Percentiles rank a stretch among this genome's conserved stretches.
Conservation (phyloP, 2,797 vertebrate species). For the Miichthys miiuy region DNA sequence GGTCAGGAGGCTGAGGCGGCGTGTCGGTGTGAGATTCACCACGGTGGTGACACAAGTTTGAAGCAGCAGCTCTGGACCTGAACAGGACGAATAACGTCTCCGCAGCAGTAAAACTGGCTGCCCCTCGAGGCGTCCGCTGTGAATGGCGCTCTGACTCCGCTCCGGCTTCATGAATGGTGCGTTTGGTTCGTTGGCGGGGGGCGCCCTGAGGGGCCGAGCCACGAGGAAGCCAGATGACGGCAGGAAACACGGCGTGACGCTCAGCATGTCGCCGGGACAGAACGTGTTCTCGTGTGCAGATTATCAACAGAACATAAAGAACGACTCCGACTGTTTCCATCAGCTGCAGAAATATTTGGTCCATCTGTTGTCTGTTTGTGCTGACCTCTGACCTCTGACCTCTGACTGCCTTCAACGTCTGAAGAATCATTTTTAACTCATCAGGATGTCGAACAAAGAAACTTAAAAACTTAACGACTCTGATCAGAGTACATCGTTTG, state of each 20-base stretch:
- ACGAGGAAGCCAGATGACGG: constrained; percentile 75
- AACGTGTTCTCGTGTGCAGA: background rate
- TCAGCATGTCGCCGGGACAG: constrained; percentile 12
- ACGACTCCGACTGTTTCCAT: background rate
- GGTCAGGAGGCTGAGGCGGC: constrained; percentile 40
- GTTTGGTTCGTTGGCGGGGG: constrained; percentile 35
- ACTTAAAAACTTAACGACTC: too few species aligned
- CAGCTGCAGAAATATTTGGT: constrained; percentile 15
- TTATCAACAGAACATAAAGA: constrained; percentile 15
- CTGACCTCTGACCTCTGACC: constrained; percentile 42
- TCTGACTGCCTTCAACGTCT: background rate
- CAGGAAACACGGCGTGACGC: constrained; percentile 47
- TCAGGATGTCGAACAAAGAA: background rate
- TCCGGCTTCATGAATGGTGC: constrained; percentile 50
- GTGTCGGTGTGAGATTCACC: constrained; percentile 72
- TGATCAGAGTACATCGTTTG: too few species aligned
- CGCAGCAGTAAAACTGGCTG: background rate
- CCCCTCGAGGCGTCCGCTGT: background rate
- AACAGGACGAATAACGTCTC: too few species aligned
- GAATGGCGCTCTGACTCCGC: background rate
- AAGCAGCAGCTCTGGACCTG: background rate
- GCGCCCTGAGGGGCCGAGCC: constrained; percentile 51
- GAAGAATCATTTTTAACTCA: background rate
- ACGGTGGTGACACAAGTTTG: constrained; percentile 50
- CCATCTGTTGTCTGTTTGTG: constrained; percentile 58